These are phyloP conservation scores for Astyanax mexicanus DNA, from an alignment of 2,797 vertebrate species.

Conservation along the genomic window DNA sequence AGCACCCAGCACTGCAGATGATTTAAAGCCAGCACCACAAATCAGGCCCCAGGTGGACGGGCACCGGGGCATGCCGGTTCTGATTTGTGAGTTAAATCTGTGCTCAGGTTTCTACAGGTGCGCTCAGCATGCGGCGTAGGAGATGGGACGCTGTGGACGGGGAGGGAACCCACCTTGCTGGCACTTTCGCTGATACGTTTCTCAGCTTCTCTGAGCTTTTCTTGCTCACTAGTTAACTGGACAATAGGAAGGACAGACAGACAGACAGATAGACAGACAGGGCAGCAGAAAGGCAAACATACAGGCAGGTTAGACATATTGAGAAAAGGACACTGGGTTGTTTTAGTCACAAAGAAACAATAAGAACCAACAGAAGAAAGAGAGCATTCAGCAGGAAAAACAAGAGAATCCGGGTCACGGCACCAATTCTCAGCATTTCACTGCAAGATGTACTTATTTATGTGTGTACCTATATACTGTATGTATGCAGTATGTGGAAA, in stretches of 20 bases:
- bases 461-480: no score
- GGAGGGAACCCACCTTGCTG: slow-evolving; percentile 79
- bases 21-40: slow-evolving; percentile 25
- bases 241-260: slow-evolving; percentile 63
- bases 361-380: slow-evolving; percentile 49
- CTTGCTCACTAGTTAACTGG: slow-evolving; percentile 81
- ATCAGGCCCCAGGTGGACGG: slow-evolving; percentile 11
- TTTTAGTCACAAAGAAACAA: slow-evolving; percentile 47
- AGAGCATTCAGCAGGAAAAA: slow-evolving; percentile 46
- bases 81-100: slow-evolving; percentile 22
- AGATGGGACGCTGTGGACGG: not conserved
- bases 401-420: no score
- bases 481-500: no score
- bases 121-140: slow-evolving; percentile 20
- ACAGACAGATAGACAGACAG: slow-evolving; percentile 57
- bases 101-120: slow-evolving; percentile 51
- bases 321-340: slow-evolving; percentile 57
- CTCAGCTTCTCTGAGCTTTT: slow-evolving; percentile 81
- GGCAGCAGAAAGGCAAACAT: slow-evolving; percentile 68
- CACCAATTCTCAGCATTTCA: no score
- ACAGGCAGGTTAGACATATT: slow-evolving; percentile 65
- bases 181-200: slow-evolving; percentile 78
- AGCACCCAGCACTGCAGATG: slow-evolving; percentile 33
- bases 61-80: slow-evolving; percentile 20
- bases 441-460: no score